Conservation (phyloP, 2,888 invertebrate genomes). For the Drosophila meridionalis region DNA sequence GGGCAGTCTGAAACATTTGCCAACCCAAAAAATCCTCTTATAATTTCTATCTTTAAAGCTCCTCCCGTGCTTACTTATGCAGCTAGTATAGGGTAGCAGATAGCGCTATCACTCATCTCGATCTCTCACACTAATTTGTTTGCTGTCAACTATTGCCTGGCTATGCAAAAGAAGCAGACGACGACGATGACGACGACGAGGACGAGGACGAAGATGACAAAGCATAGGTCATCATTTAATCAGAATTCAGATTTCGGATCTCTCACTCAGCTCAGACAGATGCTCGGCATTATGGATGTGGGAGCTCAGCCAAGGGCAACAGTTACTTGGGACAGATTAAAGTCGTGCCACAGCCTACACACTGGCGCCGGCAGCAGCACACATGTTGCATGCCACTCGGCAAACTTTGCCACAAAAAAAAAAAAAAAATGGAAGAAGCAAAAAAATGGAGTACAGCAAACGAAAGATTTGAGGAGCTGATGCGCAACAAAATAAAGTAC, state of each 20-base stretch:
- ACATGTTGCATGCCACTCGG: constrained; percentile 65
- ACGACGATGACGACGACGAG: constrained; percentile 1
- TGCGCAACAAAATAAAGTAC: constrained; percentile 71
- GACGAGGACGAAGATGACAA: constrained; percentile 19
- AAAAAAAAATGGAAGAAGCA: not conserved
- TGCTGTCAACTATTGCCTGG: constrained; percentile 23
- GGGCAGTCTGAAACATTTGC: not conserved
- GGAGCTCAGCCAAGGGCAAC: constrained; percentile 13
- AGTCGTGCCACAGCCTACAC: constrained; percentile 28
- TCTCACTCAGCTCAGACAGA: constrained; percentile 8
- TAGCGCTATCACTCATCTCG: not conserved
- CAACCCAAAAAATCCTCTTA: not conserved
- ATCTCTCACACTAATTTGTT: constrained; percentile 3
- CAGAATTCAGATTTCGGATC: constrained; percentile 29
- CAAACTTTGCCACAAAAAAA: constrained; percentile 57
- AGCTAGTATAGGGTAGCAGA: not conserved
- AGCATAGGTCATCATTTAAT: constrained; percentile 54
- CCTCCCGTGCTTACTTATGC: not conserved
- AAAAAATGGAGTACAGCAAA: constrained; percentile 47
- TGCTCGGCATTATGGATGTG: constrained; percentile 4
- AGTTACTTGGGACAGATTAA: constrained; percentile 42
- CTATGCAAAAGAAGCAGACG: constrained; percentile 15
- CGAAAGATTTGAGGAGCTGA: constrained; percentile 61
- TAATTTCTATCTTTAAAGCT: too few species aligned
- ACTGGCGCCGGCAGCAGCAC: constrained; percentile 39